Evolutionary conservation across 2,888 invertebrate genomes (phyloP).

Genomic region (Caenorhabditis macrosperma): DNA sequence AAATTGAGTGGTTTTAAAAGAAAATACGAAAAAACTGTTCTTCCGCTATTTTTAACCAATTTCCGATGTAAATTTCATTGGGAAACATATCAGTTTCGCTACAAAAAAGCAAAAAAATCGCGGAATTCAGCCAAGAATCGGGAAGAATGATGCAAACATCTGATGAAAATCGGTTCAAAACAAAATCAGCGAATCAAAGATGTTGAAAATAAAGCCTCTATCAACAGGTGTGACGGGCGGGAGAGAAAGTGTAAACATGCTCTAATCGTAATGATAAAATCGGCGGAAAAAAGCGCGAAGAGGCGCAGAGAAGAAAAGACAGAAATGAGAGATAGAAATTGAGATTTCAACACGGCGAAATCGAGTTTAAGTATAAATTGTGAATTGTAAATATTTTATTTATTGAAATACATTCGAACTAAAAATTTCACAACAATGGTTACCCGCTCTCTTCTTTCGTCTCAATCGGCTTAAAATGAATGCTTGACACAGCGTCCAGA

Average conservation of each 20-base stretch:
- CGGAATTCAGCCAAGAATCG: too few relatives aligned
- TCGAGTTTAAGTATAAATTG: not conserved
- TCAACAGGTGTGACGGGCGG: constrained; percentile 50
- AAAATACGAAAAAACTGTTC: too few relatives aligned
- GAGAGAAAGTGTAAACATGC: constrained; percentile 48
- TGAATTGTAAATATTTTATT: not conserved
- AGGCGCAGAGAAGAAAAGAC: constrained; percentile 5
- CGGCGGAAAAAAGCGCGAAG: constrained; percentile 1
- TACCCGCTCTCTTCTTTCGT: too few relatives aligned
- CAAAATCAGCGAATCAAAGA: too few relatives aligned
- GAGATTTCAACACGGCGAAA: not conserved
- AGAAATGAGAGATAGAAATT: not conserved
- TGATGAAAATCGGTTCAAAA: too few relatives aligned
- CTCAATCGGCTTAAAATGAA: not conserved
- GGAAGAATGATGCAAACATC: too few relatives aligned
- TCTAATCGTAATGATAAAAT: constrained; percentile 43
- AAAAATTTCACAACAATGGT: too few relatives aligned
- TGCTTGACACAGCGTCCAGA: not conserved
- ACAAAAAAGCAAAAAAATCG: too few relatives aligned
- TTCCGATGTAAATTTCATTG: too few relatives aligned
- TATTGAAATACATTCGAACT: too few relatives aligned
- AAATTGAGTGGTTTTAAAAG: not conserved
- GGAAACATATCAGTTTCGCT: too few relatives aligned
- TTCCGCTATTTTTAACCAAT: too few relatives aligned
- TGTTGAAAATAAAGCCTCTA: not conserved